Evolutionary conservation across 2,888 invertebrate species (phyloP).

Genomic region (Rotaria sp.): DNA sequence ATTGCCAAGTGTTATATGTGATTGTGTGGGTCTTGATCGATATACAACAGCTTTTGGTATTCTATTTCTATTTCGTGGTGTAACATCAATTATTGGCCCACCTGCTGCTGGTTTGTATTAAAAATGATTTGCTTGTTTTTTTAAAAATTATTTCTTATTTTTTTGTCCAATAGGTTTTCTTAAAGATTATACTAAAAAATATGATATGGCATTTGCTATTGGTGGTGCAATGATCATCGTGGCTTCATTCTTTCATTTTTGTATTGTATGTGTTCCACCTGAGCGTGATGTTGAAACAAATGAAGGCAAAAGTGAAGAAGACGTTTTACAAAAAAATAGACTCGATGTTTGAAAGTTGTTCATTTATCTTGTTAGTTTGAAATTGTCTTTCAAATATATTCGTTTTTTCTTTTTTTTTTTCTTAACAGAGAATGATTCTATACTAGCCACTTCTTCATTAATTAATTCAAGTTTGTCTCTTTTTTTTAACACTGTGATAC

Average conservation of each 20-base stretch:
- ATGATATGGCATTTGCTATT: neutral
- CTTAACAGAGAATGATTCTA: neutral
- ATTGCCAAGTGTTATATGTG: neutral
- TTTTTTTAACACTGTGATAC: neutral
- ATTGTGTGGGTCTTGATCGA: slow-evolving; percentile 5
- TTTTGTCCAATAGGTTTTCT: neutral
- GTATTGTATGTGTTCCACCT: neutral
- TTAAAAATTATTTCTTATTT: neutral
- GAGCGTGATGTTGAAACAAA: neutral
- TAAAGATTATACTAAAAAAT: neutral
- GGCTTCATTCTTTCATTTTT: neutral
- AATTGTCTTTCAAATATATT: neutral
- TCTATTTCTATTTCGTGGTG: slow-evolving; percentile 26
- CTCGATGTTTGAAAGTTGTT: neutral
- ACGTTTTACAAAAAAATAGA: neutral
- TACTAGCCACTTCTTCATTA: neutral
- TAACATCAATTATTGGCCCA: slow-evolving; percentile 22
- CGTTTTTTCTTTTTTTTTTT: neutral
- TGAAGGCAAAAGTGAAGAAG: neutral
- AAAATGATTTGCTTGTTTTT: neutral
- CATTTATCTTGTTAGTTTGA: neutral
- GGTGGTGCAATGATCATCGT: slow-evolving; percentile 8
- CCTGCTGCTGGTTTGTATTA: slow-evolving; percentile 9
- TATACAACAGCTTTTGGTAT: slow-evolving; percentile 21
- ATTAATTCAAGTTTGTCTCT: neutral